Evolutionary conservation across 2,797 vertebrate genomes (phyloP).

Genomic region (Etheostoma perlongum): DNA sequence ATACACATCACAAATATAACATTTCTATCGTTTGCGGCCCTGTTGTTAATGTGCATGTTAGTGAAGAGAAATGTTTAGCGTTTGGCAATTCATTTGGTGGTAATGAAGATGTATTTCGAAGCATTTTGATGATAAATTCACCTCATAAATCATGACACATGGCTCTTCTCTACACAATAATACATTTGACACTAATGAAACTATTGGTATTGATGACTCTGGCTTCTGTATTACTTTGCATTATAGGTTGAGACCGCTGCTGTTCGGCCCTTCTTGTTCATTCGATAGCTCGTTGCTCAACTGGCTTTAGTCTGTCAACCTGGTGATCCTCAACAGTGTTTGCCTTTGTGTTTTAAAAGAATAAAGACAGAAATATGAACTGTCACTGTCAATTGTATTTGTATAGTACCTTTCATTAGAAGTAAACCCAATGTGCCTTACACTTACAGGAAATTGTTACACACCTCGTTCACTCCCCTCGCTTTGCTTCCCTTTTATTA

Average conservation of each 20-base stretch:
- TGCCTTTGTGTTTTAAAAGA: neutral
- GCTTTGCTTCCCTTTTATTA: constrained; percentile 29
- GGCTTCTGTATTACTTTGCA: neutral
- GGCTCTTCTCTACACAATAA: neutral
- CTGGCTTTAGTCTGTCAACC: neutral
- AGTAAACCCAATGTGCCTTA: constrained; percentile 7
- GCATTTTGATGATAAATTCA: neutral
- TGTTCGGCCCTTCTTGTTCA: neutral
- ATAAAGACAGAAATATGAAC: neutral
- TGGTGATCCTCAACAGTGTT: neutral
- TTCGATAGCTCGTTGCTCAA: constrained; percentile 1
- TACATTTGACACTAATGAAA: neutral
- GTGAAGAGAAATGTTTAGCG: neutral
- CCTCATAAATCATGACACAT: neutral
- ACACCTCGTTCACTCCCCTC: constrained; percentile 66
- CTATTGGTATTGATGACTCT: neutral
- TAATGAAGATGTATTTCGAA: neutral
- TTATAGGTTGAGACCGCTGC: neutral
- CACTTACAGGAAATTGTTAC: constrained; percentile 73
- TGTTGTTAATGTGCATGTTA: neutral
- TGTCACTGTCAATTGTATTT: no score
- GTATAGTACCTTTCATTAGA: no score
- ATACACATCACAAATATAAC: neutral
- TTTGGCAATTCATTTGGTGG: neutral
- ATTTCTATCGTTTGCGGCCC: neutral